Base-by-base conservation (phyloP, 2,888 invertebrate species). In the Melikaiella ostensackeni region DNA sequence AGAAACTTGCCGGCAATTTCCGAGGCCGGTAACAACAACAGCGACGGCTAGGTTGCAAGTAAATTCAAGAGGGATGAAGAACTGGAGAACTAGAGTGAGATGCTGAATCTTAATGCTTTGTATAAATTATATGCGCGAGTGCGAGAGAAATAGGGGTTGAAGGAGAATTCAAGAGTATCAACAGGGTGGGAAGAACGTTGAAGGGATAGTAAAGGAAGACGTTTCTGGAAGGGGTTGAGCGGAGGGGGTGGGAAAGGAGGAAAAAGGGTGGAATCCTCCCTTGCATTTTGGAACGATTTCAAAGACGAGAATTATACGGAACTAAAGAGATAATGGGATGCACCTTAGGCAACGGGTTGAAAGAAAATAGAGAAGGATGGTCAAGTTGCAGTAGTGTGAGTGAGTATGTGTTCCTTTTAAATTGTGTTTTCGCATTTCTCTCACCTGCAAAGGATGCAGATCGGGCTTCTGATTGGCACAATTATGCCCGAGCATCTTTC, bases 1-100 rank as follows among this genome's bases (percentile, higher is more conserved):
- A 75, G 81, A 86, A 88, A 88, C 84, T 88, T 85, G 74, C 79
- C 80, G 79, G 85, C 81, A 86, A 87, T 87, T 87, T 83, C 81
- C 75, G 66, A 80, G 79, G 79, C 75, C 80, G 73, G 76, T 75
- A 79, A 79, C 79, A 75, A 79, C 76, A 83, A 81, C 79, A 78
- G 78, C 79, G 78, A 77, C 73, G 70, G 63, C 77, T 74, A 66
- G 74, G 61, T 76, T 74, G 77, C 75, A 79, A 66, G 66, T 76
- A 74, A 80, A 81, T 75, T 77, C 64, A 74, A 80, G 62, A 21
- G 24, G 16, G 57, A 57, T 21, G 24, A 24, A 50, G 50, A 50
- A 76, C 76, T 35, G 75, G 35, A 57, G 62, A 35, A 35, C 24
- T 21, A 30, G 38, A 55, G 66, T 66, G 55, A 79, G 78, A 76